phyloP scores from a whole-genome alignment of 2,113 vertebrate species.

The Apodemus speciosus region DNA sequence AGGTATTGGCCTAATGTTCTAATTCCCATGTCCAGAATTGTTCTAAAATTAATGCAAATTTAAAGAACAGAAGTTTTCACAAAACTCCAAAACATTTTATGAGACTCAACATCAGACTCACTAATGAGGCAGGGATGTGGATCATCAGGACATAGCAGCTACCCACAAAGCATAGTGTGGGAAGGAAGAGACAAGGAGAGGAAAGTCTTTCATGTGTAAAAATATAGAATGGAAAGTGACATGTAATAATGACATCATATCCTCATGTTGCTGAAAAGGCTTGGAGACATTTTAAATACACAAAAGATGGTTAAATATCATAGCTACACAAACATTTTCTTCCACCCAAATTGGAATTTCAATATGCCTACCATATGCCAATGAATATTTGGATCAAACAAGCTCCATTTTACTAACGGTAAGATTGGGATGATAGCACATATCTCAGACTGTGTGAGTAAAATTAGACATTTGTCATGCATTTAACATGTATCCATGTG shows the following conservation, averaged over 20 bases:
- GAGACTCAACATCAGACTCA: conserved; percentile 22
- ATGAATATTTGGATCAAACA: neutral
- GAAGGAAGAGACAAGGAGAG: neutral
- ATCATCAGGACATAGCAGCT: neutral
- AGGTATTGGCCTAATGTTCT: conserved; percentile 1
- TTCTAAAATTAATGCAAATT: conserved; percentile 45
- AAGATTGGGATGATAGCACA: neutral
- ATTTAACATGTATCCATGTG: neutral
- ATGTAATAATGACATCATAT: neutral
- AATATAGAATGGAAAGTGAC: conserved; percentile 6
- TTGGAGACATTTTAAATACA: conserved; percentile 33
- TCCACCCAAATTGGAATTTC: neutral
- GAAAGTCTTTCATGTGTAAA: conserved; percentile 20
- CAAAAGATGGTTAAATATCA: neutral
- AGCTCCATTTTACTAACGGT: neutral
- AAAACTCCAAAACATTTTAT: conserved; percentile 16
- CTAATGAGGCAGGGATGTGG: neutral
- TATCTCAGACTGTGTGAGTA: neutral
- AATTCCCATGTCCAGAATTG: conserved; percentile 3
- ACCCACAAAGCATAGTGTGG: neutral
- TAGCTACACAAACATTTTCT: neutral
- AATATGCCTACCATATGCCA: neutral
- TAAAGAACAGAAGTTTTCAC: conserved; percentile 22
- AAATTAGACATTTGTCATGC: neutral
- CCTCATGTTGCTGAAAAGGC: neutral